Evolutionary conservation across 2,797 vertebrate genomes (phyloP), one percentile per base, ranked within the genome.

Genomic region (Cuniculus paca): DNA sequence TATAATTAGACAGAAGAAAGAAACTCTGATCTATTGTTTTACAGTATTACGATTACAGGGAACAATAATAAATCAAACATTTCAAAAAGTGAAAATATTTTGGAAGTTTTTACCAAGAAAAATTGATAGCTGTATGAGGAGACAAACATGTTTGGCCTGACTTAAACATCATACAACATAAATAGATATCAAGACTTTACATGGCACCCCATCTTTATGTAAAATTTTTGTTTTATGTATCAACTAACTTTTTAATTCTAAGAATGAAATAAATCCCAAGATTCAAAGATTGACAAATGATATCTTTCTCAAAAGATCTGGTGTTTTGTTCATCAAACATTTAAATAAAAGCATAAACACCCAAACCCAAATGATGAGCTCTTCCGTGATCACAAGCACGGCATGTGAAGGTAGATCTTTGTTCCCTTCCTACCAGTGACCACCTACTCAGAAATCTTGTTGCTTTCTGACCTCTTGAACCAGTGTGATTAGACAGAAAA

Each of bases 271-370:
- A 24, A 56, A 24, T 13, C 8, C n/a, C 36, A 6, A 4, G 58
- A 70, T 19, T 54, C 24, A 36, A 19, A 80, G 19, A 52, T 80
- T 31, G 31, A 42, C 48, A 68, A 34, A 83, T 31, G 19, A 60
- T 74, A 60, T 8, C 5, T 72, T 3, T 20, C 9, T n/a, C 9
- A 28, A 4, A 36, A 22, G 4, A 11, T 24, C 20, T 85, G 11
- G 19, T 75, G 26, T n/a, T 95, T 75, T 48, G 19, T 68, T 65
- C n/a, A 90, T 82, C 36, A 74, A 89, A 45, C 4, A 85, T 31
- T 45, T 85, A 94, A 88, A 79, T 80, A 26, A 83, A 84, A 94
- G 72, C 19, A 68, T 26, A 52, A 77, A 79, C 22, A 83, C 11
- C 9, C 72, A 48, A 80, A 83, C 11, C 9, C 72, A 48, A 80